These are phyloP conservation scores for Dimorphilus gyrociliatus DNA, from an alignment of 2,888 invertebrate species.

Conservation along the genomic window DNA sequence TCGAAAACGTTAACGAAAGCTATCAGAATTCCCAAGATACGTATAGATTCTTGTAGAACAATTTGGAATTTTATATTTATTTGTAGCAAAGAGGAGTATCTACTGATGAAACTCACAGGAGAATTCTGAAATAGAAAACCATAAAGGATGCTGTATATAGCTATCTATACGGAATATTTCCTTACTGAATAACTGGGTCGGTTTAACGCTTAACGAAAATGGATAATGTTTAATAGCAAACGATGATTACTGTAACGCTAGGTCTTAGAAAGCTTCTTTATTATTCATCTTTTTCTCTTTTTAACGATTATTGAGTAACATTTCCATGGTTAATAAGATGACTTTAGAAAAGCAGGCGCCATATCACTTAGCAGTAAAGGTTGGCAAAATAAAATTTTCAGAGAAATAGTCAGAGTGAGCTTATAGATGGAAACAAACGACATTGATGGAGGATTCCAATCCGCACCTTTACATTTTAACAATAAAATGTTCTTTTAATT, in stretches of 20 bases:
- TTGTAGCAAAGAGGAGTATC: too few species aligned
- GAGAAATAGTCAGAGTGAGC: conserved; percentile 25
- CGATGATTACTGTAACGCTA: too few species aligned
- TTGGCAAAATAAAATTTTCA: conserved; percentile 35
- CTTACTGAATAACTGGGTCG: conserved; percentile 38
- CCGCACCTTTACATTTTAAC: conserved; percentile 38
- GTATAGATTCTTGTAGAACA: too few species aligned
- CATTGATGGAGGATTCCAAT: conserved; percentile 39
- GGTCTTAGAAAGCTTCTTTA: conserved; percentile 20
- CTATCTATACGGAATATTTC: too few species aligned
- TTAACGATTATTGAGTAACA: conserved; percentile 33
- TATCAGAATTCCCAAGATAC: too few species aligned
- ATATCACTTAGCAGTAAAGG: conserved; percentile 35
- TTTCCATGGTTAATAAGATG: conserved; percentile 33
- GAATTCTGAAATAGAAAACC: too few species aligned
- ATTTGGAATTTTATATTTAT: too few species aligned
- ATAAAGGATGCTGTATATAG: too few species aligned
- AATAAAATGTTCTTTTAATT: conserved; percentile 31
- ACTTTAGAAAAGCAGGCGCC: conserved; percentile 39
- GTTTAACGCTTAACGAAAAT: conserved; percentile 28
- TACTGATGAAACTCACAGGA: too few species aligned
- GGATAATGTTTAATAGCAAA: too few species aligned
- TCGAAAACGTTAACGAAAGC: too few species aligned
- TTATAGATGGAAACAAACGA: conserved; percentile 33
- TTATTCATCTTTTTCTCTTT: conserved; percentile 5